Conservation (phyloP, 2,797 vertebrate species). For the Hoplostethus atlanticus region DNA sequence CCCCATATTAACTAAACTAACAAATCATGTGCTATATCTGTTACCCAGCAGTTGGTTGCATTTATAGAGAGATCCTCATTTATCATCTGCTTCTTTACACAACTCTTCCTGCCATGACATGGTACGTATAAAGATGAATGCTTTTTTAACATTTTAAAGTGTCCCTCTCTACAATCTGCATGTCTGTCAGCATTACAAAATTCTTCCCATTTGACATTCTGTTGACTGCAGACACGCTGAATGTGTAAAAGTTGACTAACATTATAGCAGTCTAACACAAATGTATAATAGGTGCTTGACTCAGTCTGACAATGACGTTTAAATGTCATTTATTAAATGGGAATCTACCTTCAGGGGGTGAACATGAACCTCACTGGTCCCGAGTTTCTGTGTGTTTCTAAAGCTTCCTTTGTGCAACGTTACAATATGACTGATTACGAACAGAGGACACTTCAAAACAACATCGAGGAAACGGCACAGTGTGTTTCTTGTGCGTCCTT, state of each 20-base stretch:
- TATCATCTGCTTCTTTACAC: not conserved
- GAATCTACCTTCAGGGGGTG: too few species aligned
- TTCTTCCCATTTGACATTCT: constrained; percentile 20
- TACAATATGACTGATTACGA: constrained; percentile 5
- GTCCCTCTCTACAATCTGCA: not conserved
- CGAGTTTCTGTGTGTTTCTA: not conserved
- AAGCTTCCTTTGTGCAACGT: not conserved
- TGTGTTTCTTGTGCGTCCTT: constrained; percentile 1
- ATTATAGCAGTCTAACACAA: not conserved
- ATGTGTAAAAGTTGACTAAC: constrained; percentile 9
- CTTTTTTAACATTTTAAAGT: not conserved
- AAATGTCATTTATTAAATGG: too few species aligned
- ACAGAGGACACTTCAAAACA: not conserved
- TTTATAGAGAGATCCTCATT: too few species aligned
- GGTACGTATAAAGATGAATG: too few species aligned
- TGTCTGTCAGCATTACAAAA: constrained; percentile 3
- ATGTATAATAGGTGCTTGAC: constrained; percentile 4
- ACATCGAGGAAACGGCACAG: constrained; percentile 5
- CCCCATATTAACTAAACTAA: not conserved
- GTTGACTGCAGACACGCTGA: constrained; percentile 7
- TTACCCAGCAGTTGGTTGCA: too few species aligned
- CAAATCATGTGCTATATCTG: too few species aligned
- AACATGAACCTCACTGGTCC: not conserved
- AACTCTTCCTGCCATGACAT: too few species aligned
- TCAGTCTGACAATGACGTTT: too few species aligned